Evolutionary conservation across 2,888 invertebrate species (phyloP).

Genomic region (Drosophila demipolita): DNA sequence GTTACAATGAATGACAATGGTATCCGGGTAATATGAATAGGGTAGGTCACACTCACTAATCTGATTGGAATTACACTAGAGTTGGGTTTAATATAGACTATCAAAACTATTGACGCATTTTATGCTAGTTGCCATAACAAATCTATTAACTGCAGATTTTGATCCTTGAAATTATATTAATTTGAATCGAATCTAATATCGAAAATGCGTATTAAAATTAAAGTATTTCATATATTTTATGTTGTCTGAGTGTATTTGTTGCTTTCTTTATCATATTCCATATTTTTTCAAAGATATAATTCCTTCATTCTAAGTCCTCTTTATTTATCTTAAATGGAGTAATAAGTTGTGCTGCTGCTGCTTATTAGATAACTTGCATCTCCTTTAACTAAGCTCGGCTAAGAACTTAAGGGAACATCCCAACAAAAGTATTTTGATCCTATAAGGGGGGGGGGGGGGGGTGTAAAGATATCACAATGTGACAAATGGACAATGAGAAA

Average conservation of each 20-base stretch:
- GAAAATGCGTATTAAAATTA: neutral
- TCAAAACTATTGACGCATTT: neutral
- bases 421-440: constrained; percentile 31
- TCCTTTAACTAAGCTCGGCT: constrained; percentile 41
- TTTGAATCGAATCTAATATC: neutral
- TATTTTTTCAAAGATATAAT: neutral
- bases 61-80: constrained; percentile 41
- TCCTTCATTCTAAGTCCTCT: neutral
- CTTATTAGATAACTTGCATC: constrained; percentile 36
- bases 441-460: neutral
- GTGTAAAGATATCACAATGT: constrained; percentile 12
- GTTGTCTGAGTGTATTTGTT: neutral
- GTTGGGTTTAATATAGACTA: constrained; percentile 5
- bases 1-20: constrained; percentile 66
- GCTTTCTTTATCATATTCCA: neutral
- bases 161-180: neutral
- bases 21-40: constrained; percentile 75
- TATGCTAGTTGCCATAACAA: constrained; percentile 23
- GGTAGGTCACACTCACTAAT: constrained; percentile 67
- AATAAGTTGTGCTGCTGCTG: constrained; percentile 1
- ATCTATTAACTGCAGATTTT: constrained; percentile 12
- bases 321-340: neutral
- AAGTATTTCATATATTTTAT: neutral
- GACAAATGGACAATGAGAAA: constrained; percentile 38
- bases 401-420: constrained; percentile 35